Evolutionary conservation across 2,797 vertebrate species (phyloP), one percentile per base, ranked within the genome.

Genomic region (Oreochromis grahami): DNA sequence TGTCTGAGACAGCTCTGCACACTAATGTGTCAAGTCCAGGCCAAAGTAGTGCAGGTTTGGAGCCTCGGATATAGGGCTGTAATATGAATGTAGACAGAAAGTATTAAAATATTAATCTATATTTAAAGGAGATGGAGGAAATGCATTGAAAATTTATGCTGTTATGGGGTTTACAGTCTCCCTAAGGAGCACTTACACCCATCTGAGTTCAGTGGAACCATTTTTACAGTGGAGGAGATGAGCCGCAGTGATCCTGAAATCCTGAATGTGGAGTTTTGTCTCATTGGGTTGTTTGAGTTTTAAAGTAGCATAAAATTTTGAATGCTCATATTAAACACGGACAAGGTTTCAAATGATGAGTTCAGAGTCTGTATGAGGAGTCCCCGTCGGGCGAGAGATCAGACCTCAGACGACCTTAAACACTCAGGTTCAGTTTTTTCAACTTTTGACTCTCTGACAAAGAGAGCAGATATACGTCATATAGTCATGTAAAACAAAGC

Each of bases 51-150:
- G 8, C 13, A 15, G 56, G 58, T 53, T 80, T 82, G 78, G 52
- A 86, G 78, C 4, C 17, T 76, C 51, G 72, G 70, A 76, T 88
- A 81, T 65, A 76, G 60, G 51, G n/a, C 79, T 77, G 78, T 29
- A 74, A 85, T 77, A 53, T 83, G 83, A 90, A 88, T 87, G 85
- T 58, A 80, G 68, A 74, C 68, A 79, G 82, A 84, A 84, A 53
- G 87, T 82, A 77, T 81, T 93, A 14, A 92, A 94, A 92, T 93
- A 93, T 94, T 84, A 43, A 94, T 89, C 78, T 50, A 51, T 56
- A 83, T 92, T 82, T 86, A 72, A 86, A 82, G 84, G 79, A 84
- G 76, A 82, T 19, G 19, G 58, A 82, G 48, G 63, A 51, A 56
- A 88, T 63, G 83, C 85, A 86, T 87, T 85, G 87, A 86, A 90